These are phyloP conservation scores for crab-eating macaque (Macaca fascicularis) DNA, from an alignment of 2,113 vertebrate genomes.

Conservation along the genomic window DNA sequence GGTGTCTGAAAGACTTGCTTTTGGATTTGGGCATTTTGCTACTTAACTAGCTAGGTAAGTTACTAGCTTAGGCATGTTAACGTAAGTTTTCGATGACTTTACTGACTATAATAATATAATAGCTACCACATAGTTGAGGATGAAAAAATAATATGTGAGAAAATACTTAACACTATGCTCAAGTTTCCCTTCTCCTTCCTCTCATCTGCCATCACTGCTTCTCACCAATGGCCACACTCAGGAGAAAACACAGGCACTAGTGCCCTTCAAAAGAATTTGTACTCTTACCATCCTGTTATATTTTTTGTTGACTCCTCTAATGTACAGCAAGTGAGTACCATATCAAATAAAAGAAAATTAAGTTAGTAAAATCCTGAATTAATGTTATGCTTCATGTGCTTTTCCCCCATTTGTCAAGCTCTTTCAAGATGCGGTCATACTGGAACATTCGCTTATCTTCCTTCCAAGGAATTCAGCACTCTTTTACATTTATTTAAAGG, in stretches of 20 bases:
- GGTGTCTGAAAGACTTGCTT: background rate
- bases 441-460: background rate
- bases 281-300: background rate
- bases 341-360: background rate
- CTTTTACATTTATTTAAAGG: background rate
- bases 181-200: background rate
- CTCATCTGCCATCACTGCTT: rapidly evolving
- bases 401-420: background rate
- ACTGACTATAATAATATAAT: background rate
- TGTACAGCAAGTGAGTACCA: background rate
- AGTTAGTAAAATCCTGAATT: background rate
- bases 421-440: background rate
- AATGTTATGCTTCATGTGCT: background rate
- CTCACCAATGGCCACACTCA: no score
- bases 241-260: background rate
- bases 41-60: background rate
- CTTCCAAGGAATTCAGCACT: background rate
- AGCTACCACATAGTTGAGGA: background rate
- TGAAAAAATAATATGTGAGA: background rate
- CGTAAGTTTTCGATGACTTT: background rate
- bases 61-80: background rate
- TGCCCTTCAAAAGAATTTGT: background rate
- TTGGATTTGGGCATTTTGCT: background rate
- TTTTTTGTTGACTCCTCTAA: background rate
- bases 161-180: background rate